Percentiles rank a stretch among this genome's conserved stretches.
phyloP scores from a whole-genome alignment of 2,113 vertebrate genomes.

The Nothocercus julius region DNA sequence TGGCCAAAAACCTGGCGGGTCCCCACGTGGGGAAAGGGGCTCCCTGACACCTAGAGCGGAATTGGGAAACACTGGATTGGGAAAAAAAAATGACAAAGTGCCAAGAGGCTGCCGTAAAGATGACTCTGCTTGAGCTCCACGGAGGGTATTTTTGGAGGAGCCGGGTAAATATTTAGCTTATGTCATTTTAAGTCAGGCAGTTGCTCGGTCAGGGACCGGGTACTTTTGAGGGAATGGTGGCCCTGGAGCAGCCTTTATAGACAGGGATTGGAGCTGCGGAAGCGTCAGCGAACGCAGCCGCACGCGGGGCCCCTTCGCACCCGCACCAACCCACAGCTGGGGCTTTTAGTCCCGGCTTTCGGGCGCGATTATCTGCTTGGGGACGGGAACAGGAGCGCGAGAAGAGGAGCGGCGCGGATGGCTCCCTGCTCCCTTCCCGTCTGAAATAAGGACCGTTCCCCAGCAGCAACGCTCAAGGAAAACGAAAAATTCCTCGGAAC shows the following conservation, averaged over 20 bases:
- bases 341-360: background rate
- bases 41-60: no score
- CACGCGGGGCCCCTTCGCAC: no score
- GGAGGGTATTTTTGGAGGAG: background rate
- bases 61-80: background rate
- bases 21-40: no score
- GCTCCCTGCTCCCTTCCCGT: background rate
- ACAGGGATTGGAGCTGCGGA: no score
- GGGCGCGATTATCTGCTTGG: background rate
- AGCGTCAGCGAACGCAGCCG: no score
- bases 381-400: background rate
- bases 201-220: background rate
- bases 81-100: background rate
- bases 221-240: background rate
- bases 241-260: no score
- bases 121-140: background rate
- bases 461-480: background rate
- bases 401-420: background rate
- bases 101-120: background rate
- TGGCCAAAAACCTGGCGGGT: no score
- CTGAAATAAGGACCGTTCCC: slow-evolving; percentile 15
- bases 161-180: background rate
- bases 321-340: no score
- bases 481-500: background rate
- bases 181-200: background rate